Conservation (phyloP, 2,797 vertebrate genomes). For the Karalla daura region DNA sequence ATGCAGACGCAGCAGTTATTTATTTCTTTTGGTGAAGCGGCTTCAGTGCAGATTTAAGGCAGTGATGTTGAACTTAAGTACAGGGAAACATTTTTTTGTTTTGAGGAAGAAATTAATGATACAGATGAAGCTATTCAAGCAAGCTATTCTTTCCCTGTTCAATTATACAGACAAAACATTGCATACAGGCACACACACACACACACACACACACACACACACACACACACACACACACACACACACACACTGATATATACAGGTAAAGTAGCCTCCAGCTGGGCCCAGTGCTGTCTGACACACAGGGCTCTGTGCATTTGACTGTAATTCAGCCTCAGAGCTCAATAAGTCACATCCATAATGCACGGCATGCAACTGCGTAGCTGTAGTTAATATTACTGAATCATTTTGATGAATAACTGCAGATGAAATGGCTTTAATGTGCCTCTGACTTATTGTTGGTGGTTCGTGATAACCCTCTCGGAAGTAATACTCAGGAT, state of each 20-base stretch:
- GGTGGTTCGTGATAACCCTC: slow-evolving; percentile 48
- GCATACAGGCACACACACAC: not conserved
- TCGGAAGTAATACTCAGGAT: slow-evolving; percentile 39
- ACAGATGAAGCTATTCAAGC: slow-evolving; percentile 25
- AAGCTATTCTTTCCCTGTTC: slow-evolving; percentile 22
- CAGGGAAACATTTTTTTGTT: slow-evolving; percentile 13
- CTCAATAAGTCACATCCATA: slow-evolving; percentile 71
- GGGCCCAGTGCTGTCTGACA: slow-evolving; percentile 27
- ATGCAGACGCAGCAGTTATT: slow-evolving; percentile 29
- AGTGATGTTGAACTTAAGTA: slow-evolving; percentile 29
- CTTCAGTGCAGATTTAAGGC: slow-evolving; percentile 34
- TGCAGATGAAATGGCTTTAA: slow-evolving; percentile 72
- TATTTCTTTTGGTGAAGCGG: slow-evolving; percentile 34
- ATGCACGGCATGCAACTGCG: slow-evolving; percentile 61
- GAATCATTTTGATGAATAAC: slow-evolving; percentile 77
- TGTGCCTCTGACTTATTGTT: slow-evolving; percentile 72
- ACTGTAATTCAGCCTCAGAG: slow-evolving; percentile 66
- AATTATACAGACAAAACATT: slow-evolving; percentile 17
- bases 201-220: not conserved
- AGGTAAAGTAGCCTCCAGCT: slow-evolving; percentile 3
- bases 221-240: slow-evolving; percentile 10
- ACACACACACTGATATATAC: no score
- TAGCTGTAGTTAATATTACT: slow-evolving; percentile 67
- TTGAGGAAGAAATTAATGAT: slow-evolving; percentile 2
- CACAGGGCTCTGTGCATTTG: slow-evolving; percentile 48